Conservation (phyloP, 2,113 vertebrate species). For the Panthera tigris region DNA sequence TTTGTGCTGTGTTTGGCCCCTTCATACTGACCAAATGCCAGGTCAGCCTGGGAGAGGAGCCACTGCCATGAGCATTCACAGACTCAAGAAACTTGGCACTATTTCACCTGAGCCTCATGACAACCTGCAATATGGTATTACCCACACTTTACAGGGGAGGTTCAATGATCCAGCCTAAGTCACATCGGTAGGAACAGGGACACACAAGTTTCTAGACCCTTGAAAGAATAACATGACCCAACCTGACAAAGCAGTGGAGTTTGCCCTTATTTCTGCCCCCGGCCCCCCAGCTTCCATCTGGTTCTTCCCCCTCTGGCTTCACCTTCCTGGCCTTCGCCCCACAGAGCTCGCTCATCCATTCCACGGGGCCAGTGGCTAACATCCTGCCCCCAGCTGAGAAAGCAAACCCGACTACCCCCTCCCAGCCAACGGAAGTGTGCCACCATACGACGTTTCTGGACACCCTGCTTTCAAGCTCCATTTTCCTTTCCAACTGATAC, state of each 20-base stretch:
- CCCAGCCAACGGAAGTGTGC: neutral
- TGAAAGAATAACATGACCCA: neutral
- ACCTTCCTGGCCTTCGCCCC: neutral
- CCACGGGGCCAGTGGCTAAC: neutral
- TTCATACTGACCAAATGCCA: fast-evolving
- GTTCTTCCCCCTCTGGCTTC: neutral
- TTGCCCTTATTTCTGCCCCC: neutral
- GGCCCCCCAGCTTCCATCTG: neutral
- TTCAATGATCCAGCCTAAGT: neutral
- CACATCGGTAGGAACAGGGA: neutral
- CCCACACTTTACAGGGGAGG: neutral
- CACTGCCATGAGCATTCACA: fast-evolving
- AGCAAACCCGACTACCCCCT: neutral
- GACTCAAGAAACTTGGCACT: too few relatives aligned
- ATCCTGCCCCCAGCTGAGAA: neutral
- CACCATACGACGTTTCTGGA: neutral
- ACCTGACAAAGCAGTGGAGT: fast-evolving
- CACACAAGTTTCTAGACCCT: neutral
- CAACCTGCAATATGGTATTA: neutral
- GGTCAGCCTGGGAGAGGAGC: neutral
- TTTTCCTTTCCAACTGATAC: neutral
- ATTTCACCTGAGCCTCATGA: neutral
- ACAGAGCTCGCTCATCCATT: neutral
- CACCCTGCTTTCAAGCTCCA: neutral
- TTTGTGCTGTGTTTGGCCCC: neutral